These are phyloP conservation scores for Trididemnum clinides DNA, from an alignment of 23 tunicate species.

Conservation along the genomic window DNA sequence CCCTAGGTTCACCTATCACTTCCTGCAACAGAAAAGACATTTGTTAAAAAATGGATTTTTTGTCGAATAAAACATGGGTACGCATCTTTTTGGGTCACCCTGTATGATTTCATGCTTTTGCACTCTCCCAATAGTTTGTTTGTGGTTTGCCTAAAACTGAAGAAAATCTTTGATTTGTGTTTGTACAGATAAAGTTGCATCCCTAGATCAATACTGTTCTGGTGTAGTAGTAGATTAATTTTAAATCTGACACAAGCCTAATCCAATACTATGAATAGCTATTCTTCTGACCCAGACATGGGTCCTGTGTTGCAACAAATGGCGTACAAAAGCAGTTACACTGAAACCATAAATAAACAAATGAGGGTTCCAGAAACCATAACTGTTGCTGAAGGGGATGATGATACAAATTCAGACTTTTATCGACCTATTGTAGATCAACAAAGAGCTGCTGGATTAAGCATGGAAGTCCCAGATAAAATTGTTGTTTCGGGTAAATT, in stretches of 20 bases:
- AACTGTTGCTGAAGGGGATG: conserved; percentile 40
- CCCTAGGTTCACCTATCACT: too few species aligned
- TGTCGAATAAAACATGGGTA: too few species aligned
- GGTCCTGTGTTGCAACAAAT: conserved; percentile 52
- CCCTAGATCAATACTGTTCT: too few species aligned
- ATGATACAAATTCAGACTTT: neutral
- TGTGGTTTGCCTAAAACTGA: too few species aligned
- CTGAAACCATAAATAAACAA: conserved; percentile 66
- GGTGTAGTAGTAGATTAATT: neutral
- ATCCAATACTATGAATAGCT: neutral
- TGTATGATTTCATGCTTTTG: too few species aligned
- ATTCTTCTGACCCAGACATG: conserved; percentile 17
- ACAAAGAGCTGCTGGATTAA: conserved; percentile 22
- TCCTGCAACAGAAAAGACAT: too few species aligned
- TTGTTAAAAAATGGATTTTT: too few species aligned
- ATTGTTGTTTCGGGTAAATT: conserved; percentile 76
- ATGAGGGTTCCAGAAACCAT: conserved; percentile 81
- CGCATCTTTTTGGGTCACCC: too few species aligned
- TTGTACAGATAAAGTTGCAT: too few species aligned
- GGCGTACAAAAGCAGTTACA: conserved; percentile 46
- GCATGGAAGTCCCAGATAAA: conserved; percentile 87
- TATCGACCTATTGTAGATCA: neutral
- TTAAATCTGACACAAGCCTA: too few species aligned
- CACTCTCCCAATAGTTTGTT: too few species aligned
- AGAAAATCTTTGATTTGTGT: too few species aligned